Evolutionary conservation across 1,140 invertebrate species (phyloP).

Genomic region (Lerema accius): DNA sequence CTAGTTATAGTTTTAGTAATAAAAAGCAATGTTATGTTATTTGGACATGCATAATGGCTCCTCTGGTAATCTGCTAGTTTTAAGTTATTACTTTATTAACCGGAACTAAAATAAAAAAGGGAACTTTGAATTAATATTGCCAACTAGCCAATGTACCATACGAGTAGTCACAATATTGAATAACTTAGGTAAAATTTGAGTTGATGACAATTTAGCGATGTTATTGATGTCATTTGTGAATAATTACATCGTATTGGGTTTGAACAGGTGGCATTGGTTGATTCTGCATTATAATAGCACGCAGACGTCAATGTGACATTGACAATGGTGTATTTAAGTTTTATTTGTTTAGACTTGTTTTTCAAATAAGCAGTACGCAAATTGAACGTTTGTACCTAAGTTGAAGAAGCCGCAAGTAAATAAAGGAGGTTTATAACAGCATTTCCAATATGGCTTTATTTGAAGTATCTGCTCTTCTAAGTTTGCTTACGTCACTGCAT

Average conservation of each 20-base stretch:
- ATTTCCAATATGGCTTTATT: not conserved
- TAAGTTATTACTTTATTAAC: no score
- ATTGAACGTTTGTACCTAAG: conserved; percentile 19
- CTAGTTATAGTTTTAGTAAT: no score
- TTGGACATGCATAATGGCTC: no score
- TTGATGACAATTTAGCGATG: no score
- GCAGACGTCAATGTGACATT: conserved; percentile 43
- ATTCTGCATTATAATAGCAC: conserved; percentile 49
- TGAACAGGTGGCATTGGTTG: conserved; percentile 52
- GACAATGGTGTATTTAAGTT: conserved; percentile 11
- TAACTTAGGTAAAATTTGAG: no score
- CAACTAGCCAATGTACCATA: no score
- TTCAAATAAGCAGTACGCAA: conserved; percentile 26
- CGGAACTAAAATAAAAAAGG: no score
- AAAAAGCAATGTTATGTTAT: no score
- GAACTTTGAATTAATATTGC: no score
- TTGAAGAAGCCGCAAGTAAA: conserved; percentile 9
- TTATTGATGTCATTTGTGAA: conserved; percentile 33
- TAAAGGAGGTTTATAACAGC: conserved; percentile 9
- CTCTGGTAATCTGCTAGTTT: no score
- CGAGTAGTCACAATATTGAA: no score
- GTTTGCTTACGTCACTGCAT: conserved; percentile 4
- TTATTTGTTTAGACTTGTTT: conserved; percentile 29
- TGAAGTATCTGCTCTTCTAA: not conserved
- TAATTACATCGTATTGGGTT: conserved; percentile 48